These are phyloP conservation scores for Bruchidius siliquastri DNA, from an alignment of 2,888 invertebrate genomes.

Conservation along the genomic window DNA sequence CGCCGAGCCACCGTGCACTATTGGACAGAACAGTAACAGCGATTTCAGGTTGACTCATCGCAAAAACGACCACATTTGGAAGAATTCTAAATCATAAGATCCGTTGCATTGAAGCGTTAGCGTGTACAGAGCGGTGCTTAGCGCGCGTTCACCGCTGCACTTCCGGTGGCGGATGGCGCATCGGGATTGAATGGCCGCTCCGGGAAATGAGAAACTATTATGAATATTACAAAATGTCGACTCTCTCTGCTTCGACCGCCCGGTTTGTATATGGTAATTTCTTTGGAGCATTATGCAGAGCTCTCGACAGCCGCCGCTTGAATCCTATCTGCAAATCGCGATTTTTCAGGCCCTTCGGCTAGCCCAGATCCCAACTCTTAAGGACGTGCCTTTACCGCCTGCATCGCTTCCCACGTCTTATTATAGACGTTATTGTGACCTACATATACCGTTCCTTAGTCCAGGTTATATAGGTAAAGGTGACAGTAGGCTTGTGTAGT, in stretches of 20 bases:
- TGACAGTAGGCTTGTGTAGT: no score
- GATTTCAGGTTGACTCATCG: no score
- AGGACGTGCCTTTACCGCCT: constrained; percentile 9
- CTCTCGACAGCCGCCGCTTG: constrained; percentile 31
- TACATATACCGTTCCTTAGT: constrained; percentile 8
- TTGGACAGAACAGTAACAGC: no score
- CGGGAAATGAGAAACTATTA: constrained; percentile 40
- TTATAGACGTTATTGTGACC: constrained; percentile 27
- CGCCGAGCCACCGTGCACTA: no score
- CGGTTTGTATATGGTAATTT: constrained; percentile 41
- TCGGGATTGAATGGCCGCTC: constrained; percentile 31
- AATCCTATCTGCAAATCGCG: constrained; percentile 41
- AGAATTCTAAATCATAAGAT: not conserved
- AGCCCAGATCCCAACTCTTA: constrained; percentile 25
- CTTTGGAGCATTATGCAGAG: constrained; percentile 39
- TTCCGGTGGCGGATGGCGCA: constrained; percentile 5
- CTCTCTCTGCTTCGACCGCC: constrained; percentile 21
- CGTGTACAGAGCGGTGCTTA: not conserved
- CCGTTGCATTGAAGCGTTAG: not conserved
- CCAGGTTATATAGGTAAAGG: not conserved
- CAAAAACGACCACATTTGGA: no score
- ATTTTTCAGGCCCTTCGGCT: constrained; percentile 29
- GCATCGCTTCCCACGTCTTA: constrained; percentile 9
- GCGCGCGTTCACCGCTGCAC: not conserved
- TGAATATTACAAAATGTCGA: constrained; percentile 37